Evolutionary conservation across 1,140 invertebrate species (phyloP), one percentile per base, ranked within the genome.

Genomic region (Cheumatopsyche charites): DNA sequence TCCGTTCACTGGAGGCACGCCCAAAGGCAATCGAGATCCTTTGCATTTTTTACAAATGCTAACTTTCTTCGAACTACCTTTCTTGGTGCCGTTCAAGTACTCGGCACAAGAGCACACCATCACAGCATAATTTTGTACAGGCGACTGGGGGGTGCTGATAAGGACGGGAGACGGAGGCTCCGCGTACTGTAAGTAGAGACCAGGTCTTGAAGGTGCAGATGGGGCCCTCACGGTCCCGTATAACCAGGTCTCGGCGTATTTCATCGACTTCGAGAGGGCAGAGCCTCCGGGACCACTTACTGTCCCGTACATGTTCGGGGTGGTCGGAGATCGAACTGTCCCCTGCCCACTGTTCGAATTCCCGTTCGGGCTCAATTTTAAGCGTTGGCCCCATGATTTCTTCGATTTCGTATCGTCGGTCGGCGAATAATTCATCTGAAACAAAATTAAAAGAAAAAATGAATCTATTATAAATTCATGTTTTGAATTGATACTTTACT

Each of bases 241-340:
- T 0, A 93, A 85, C 91, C 91, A 93, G 29, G 90, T 90, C 74
- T 93, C 91, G 0, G 90, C 90, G 81, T 92, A 93, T 74, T 92
- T 89, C 91, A 93, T 93, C 78, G 91, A 92, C 79, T 91, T 90
- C 45, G 90, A 90, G 70, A 93, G 79, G 7, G 87, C 82, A 80
- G 87, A 88, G 45, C 85, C 85, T 70, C 85, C 84, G 55, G 82
- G 81, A 41, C 77, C 81, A 73, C 78, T 86, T 77, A 81, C 84
- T 70, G 81, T 83, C 55, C 82, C 82, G 74, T 83, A 84, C 78
- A 82, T 78, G 47, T 80, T 41, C 5, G 62, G 5, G 5, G 65
- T 19, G 15, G 3, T 67, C 12, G 67, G 61, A 42, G 29, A 19
- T 42, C 62, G 23, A 2, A 47, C 49, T 0, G 29, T 47, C 5